Percentiles rank a stretch among this genome's conserved stretches.
These are phyloP conservation scores for Microctenopoma stevenorrisi DNA, from an alignment of 2,797 vertebrate species.

Conservation along the genomic window DNA sequence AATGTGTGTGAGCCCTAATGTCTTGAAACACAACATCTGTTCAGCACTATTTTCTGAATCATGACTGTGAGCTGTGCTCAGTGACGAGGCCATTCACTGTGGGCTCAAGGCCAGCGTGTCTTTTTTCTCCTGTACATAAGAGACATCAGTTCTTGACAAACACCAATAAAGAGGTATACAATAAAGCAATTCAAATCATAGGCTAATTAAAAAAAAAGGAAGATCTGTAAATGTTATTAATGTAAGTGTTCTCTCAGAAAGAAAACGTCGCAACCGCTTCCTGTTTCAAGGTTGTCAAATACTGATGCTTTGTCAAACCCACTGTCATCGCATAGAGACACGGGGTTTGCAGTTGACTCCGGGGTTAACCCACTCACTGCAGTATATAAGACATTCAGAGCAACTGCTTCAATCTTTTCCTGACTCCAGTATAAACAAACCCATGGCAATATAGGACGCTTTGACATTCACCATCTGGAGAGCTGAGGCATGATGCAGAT, in stretches of 20 bases:
- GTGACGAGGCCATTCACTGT: not conserved
- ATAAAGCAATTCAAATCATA: not conserved
- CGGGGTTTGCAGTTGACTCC: not conserved
- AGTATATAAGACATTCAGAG: not conserved
- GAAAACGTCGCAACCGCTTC: too few relatives aligned
- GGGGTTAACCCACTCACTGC: not conserved
- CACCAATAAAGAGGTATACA: not conserved
- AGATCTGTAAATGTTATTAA: not conserved
- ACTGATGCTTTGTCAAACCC: too few relatives aligned
- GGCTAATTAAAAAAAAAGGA: constrained; percentile 1
- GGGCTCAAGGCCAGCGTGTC: not conserved
- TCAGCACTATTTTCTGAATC: constrained; percentile 38
- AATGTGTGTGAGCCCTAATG: constrained; percentile 35
- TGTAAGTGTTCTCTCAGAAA: too few relatives aligned
- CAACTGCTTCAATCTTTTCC: not conserved
- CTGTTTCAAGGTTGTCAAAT: too few relatives aligned
- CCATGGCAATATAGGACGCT: too few relatives aligned
- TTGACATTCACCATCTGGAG: too few relatives aligned
- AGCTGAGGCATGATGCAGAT: too few relatives aligned
- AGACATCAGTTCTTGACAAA: constrained; percentile 4
- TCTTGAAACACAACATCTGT: constrained; percentile 58
- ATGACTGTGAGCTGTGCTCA: constrained; percentile 23
- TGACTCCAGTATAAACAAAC: not conserved
- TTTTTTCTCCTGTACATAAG: constrained; percentile 5
- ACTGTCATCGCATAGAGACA: too few relatives aligned